Percentiles rank a stretch among this genome's conserved stretches.
Conservation (phyloP, 2,113 vertebrate genomes). For the Notechis scutatus region DNA sequence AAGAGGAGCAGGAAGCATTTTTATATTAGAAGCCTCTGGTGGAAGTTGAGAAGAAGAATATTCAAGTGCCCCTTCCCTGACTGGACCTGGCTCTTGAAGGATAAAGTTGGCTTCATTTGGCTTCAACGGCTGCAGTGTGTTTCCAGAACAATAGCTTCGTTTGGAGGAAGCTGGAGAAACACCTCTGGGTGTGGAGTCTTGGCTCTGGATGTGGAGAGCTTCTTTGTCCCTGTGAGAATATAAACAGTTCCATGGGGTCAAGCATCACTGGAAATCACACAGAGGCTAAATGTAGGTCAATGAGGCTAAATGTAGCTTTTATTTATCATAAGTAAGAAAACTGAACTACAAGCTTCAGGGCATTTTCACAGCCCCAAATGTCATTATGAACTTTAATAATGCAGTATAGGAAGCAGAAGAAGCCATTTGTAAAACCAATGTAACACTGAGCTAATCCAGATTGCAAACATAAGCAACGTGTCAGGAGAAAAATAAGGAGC, state of each 20-base stretch:
- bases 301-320: neutral
- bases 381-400: neutral
- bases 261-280: accelerated
- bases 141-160: neutral
- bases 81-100: neutral
- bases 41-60: neutral
- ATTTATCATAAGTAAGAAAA: neutral
- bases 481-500: neutral
- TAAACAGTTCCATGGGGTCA: neutral
- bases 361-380: neutral
- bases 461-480: neutral
- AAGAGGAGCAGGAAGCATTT: neutral
- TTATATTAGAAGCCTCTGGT: neutral
- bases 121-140: neutral
- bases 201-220: accelerated
- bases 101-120: slow-evolving; percentile 15
- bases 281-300: neutral
- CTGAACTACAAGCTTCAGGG: neutral
- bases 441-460: neutral
- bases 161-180: neutral
- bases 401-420: neutral
- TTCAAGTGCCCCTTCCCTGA: neutral
- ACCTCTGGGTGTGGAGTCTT: accelerated
- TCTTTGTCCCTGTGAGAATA: accelerated
- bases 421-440: neutral